Base-by-base conservation (phyloP, 30 jellyfish, hydroid and myxozoan genomes). In the Cassiopea andromeda region DNA sequence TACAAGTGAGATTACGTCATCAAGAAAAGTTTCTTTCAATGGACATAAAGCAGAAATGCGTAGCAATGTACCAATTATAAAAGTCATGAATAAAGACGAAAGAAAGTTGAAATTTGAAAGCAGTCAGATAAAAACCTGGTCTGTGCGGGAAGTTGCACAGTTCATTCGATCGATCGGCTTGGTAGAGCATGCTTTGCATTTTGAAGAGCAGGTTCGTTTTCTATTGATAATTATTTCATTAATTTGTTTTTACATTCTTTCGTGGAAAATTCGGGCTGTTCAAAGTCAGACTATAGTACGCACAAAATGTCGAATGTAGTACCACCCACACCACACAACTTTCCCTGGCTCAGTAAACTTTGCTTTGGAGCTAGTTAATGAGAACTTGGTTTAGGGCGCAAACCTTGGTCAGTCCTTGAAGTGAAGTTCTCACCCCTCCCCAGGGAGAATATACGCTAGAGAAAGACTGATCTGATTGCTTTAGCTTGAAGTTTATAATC, bases 111-210 rank as follows among this genome's bases (percentile, higher is more conserved):
- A 69, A 64, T 66, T 54, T 27, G 89, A 80, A 67, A 50, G 92
- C 17, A 94, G 98, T 76, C 91, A 80, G 67, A 98, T 92, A 5
- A 76, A 87, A 27, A 74, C 91, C 43, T 96, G 99, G 99, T 17
- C 97, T 1, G 93, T 83, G 9, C 80, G 93, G 12, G 99, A 96
- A 47, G 99, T 96, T 54, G 92, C 91, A 17, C 90, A 96, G 59
- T 96, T 91, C 69, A 78, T 96, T 17, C 64, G 88, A 59, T 67
- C 91, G 71, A 90, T 96, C 48, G 98, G 99, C 1, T 78, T 80
- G 14, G 96, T 82, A 49, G 98, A 96, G 5, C 94, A 89, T 64
- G 98, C 97, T 2, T 44, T 83, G 76, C 78, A 88, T 76, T 96
- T 96, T 82, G 93, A 91, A 78, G 99, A 96, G 27, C 93, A 95